Percentiles rank a stretch among this genome's conserved stretches.
Evolutionary conservation across 2,797 vertebrate genomes (phyloP).

Genomic region (Lepus oiostolus): DNA sequence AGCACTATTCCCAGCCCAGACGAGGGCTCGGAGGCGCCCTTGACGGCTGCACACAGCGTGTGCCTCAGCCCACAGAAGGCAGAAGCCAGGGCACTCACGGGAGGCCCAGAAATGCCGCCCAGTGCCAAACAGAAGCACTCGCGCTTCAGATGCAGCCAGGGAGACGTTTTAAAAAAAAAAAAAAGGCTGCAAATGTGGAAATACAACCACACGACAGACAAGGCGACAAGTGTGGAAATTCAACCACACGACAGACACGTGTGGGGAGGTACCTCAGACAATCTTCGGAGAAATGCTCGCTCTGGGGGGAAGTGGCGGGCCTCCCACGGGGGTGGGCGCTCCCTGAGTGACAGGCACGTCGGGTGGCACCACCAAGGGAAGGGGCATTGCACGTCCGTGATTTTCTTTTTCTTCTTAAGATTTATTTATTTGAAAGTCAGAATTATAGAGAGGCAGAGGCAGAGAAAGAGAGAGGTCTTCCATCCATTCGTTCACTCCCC

Average conservation of each 20-base stretch:
- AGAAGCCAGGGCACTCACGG: not conserved
- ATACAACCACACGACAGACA: not conserved
- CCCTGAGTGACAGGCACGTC: not conserved
- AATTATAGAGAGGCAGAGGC: no score
- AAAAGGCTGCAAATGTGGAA: slow-evolving; percentile 8
- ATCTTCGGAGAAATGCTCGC: not conserved
- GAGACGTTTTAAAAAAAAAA: not conserved
- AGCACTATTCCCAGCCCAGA: fast-evolving
- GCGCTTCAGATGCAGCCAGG: not conserved
- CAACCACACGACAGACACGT: no score
- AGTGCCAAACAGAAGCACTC: not conserved
- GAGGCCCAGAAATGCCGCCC: not conserved
- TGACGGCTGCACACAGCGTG: no score
- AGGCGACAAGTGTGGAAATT: no score
- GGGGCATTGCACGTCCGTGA: not conserved
- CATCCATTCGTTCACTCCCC: no score
- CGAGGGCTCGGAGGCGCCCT: not conserved
- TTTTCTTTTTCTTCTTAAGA: no score
- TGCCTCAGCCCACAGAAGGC: no score
- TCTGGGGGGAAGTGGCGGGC: not conserved
- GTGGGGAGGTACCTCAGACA: not conserved
- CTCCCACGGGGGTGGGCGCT: not conserved
- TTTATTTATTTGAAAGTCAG: no score
- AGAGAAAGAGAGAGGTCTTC: no score
- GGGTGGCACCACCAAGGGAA: not conserved